Evolutionary conservation across 2,113 vertebrate genomes (phyloP), one percentile per base, ranked within the genome.

Genomic region (Sinosuthora webbiana): DNA sequence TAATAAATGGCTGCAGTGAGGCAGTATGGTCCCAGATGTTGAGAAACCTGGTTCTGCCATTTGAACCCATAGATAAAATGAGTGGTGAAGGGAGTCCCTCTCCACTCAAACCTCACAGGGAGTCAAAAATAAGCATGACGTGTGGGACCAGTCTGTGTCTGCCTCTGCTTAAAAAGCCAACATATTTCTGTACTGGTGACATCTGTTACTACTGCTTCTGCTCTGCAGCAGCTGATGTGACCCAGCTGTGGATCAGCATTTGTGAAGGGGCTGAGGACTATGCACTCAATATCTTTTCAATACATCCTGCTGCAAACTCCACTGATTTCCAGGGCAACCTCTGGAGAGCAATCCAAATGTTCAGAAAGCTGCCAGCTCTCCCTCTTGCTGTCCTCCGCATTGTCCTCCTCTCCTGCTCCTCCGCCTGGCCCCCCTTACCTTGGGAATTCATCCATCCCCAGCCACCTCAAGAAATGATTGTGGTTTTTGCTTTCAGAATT

Each of bases 211-310:
- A 5, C 73, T 52, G 77, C 64, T 83, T 27, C 52, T 70, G 76
- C 85, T 94, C 71, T 93, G 92, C 71, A 88, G 93, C 85, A 83
- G 83, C 45, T 95, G 93, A 93, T 86, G 84, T 87, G 89, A 77
- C 89, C 94, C 94, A 96, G 94, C 93, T 96, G 95, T 87, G 56
- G 67, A 83, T 93, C 87, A 86, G 76, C 37, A 0, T 92, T 94
- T 90, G 47, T 90, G 80, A 93, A 94, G 73, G 80, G 90, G 73
- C 41, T 71, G 88, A 86, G 80, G 93, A 93, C 93, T 95, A 69
- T 86, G 79, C 52, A 28, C 69, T 94, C 77, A 77, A 13, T 89
- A 81, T 90, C 92, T 94, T 94, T 84, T 81, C 92, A 81, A 71
- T 90, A 60, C 49, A 87, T 93, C 80, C 92, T 92, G 76, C 69